These are phyloP conservation scores for Oscheius onirici DNA, from an alignment of 2,888 invertebrate genomes.

Conservation along the genomic window DNA sequence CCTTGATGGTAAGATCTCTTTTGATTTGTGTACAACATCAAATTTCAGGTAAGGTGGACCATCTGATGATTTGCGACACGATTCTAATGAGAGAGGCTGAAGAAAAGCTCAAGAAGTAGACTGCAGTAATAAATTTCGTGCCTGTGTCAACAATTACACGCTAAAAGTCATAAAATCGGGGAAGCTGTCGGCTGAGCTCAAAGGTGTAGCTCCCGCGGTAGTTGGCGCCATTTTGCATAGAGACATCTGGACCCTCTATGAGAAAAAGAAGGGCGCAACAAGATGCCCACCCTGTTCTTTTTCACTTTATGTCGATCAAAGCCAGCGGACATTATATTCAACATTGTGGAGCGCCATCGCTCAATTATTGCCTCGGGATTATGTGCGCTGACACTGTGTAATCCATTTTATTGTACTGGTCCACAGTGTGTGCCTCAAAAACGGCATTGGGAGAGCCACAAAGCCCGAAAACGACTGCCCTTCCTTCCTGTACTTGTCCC, in stretches of 20 bases:
- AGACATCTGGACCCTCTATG: slow-evolving; percentile 18
- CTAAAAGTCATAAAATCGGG: slow-evolving; percentile 9
- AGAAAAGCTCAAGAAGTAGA: slow-evolving; percentile 1
- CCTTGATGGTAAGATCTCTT: slow-evolving; percentile 34
- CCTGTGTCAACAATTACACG: slow-evolving; percentile 25
- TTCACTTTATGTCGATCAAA: slow-evolving; percentile 5
- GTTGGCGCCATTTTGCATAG: slow-evolving; percentile 14
- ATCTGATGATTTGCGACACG: slow-evolving; percentile 58
- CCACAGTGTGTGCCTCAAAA: not conserved
- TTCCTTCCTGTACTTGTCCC: not conserved
- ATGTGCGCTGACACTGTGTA: slow-evolving; percentile 23
- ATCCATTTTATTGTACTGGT: slow-evolving; percentile 33
- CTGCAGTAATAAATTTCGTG: not conserved
- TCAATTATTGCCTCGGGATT: slow-evolving; percentile 31
- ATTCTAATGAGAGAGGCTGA: slow-evolving; percentile 8
- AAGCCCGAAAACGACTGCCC: not conserved
- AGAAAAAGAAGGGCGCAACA: not conserved
- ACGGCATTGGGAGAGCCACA: not conserved
- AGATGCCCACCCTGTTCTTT: not conserved
- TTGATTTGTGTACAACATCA: not conserved
- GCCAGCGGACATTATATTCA: slow-evolving; percentile 24
- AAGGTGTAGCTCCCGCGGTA: slow-evolving; percentile 26
- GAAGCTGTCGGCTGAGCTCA: slow-evolving; percentile 15
- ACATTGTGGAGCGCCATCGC: slow-evolving; percentile 3
- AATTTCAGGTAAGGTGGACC: slow-evolving; percentile 37